These are phyloP conservation scores for Drosophila prolongata DNA, from an alignment of 2,888 invertebrate genomes.

Conservation along the genomic window DNA sequence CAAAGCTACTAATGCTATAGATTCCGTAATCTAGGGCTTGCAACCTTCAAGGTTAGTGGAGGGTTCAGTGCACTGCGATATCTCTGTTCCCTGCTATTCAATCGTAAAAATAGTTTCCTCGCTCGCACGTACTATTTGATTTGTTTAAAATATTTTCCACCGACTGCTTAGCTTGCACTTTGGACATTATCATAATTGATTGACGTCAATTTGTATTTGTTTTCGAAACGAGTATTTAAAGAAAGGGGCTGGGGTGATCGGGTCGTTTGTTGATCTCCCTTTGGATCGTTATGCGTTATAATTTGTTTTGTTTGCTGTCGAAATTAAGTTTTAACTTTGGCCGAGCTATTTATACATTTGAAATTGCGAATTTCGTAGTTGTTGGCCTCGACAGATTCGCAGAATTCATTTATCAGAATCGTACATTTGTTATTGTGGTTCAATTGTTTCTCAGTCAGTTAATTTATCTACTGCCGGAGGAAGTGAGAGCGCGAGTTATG, in stretches of 20 bases:
- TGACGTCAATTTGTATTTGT: constrained; percentile 74
- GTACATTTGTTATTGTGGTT: constrained; percentile 69
- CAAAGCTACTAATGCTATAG: background rate
- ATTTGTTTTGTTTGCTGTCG: constrained; percentile 53
- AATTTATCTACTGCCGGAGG: constrained; percentile 27
- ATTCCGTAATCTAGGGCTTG: background rate
- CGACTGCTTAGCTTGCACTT: constrained; percentile 52
- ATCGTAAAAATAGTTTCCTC: constrained; percentile 10
- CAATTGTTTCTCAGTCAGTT: constrained; percentile 61
- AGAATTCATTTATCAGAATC: constrained; percentile 70
- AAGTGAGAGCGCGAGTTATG: constrained; percentile 18
- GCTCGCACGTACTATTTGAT: constrained; percentile 24
- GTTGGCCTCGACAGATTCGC: constrained; percentile 67
- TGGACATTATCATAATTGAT: constrained; percentile 65
- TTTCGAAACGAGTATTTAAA: constrained; percentile 23
- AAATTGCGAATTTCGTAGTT: constrained; percentile 56
- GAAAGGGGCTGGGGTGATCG: constrained; percentile 19
- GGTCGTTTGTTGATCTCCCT: constrained; percentile 44
- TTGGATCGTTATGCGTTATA: constrained; percentile 23
- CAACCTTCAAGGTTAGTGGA: background rate
- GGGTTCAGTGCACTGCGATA: constrained; percentile 8
- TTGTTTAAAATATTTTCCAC: constrained; percentile 16
- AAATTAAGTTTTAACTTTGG: constrained; percentile 50
- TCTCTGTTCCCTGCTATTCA: constrained; percentile 1
- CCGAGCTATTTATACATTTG: constrained; percentile 33